Percentiles rank a stretch among this genome's conserved stretches.
These are phyloP conservation scores for Halocynthia aurantium DNA, from an alignment of 23 tunicate species.

Conservation along the genomic window DNA sequence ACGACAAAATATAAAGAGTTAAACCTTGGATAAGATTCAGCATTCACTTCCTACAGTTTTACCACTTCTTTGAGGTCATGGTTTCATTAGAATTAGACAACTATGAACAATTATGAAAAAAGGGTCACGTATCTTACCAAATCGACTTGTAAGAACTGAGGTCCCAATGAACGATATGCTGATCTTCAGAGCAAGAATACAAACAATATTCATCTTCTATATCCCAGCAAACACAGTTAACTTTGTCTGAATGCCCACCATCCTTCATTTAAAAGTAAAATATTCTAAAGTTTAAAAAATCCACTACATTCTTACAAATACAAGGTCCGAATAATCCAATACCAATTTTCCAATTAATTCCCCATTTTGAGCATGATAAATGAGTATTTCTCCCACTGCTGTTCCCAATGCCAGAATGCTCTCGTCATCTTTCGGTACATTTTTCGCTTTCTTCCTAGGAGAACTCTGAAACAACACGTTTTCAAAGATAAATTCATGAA, in stretches of 20 bases:
- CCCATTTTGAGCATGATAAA: conserved; percentile 43
- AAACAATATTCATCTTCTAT: conserved; percentile 19
- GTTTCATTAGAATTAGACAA: no score
- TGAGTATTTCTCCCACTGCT: conserved; percentile 61
- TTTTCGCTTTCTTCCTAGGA: conserved; percentile 6
- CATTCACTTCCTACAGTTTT: no score
- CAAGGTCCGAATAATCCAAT: not conserved
- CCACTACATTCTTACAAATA: conserved; percentile 4
- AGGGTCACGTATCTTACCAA: conserved; percentile 26
- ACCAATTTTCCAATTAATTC: conserved; percentile 53
- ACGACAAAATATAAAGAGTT: not conserved
- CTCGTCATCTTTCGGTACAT: not conserved
- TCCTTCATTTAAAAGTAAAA: conserved; percentile 15
- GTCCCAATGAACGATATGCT: conserved; percentile 67
- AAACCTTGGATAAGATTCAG: no score
- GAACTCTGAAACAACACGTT: not conserved
- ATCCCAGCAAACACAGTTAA: conserved; percentile 67
- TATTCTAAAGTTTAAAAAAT: not conserved
- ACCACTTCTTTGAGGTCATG: no score
- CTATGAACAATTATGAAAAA: not conserved
- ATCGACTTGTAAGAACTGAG: conserved; percentile 26
- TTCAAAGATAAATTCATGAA: no score
- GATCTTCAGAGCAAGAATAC: conserved; percentile 67
- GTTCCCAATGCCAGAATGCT: conserved; percentile 68
- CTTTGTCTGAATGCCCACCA: conserved; percentile 58